Base-by-base conservation (phyloP, 2,888 invertebrate genomes). In the Lysandra bellargus region DNA sequence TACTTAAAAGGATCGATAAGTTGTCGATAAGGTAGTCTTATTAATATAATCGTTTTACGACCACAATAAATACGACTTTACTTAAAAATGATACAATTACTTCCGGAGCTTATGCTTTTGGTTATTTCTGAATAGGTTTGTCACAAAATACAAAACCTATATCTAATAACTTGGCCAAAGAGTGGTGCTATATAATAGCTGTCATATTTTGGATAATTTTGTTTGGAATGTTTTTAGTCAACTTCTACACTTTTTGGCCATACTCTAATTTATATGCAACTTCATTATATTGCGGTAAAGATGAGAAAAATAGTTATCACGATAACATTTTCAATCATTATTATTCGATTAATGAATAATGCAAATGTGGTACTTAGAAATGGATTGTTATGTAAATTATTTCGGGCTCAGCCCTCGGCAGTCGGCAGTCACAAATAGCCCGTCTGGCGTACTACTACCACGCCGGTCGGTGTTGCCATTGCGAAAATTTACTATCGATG, bases 401-500 rank as follows among this genome's bases (percentile, higher is more conserved):
- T 86, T 87, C 85, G 85, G 86, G 86, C 85, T 83, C 85, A 86
- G 87, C 86, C 23, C 23, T 23, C 23, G 23, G 23, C 85, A 87
- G 85, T 88, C 88, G 85, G 85, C 88, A 87, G 85, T 86, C 85
- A 85, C 85, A 85, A 84, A 85, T 83, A 87, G 86, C 85, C 85
- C 84, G 87, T 85, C 84, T 83, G 86, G 85, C 80, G 81, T 80
- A 83, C 69, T 33, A 37, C 69, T 14, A 61, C 61, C 84, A 81
- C 82, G 82, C 83, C 44, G 84, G 82, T 84, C 84, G 74, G 83
- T 85, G 85, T 87, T 87, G 83, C 86, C 85, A 86, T 84, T 86
- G 86, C 83, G 86, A 87, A 86, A 87, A 89, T 89, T 87, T 90
- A 89, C 86, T 86, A 87, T 86, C 86, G 84, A 85, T 86, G 85